Evolutionary conservation across 2,113 vertebrate genomes (phyloP), one percentile per base, ranked within the genome.

Genomic region (Probosciger aterrimus): DNA sequence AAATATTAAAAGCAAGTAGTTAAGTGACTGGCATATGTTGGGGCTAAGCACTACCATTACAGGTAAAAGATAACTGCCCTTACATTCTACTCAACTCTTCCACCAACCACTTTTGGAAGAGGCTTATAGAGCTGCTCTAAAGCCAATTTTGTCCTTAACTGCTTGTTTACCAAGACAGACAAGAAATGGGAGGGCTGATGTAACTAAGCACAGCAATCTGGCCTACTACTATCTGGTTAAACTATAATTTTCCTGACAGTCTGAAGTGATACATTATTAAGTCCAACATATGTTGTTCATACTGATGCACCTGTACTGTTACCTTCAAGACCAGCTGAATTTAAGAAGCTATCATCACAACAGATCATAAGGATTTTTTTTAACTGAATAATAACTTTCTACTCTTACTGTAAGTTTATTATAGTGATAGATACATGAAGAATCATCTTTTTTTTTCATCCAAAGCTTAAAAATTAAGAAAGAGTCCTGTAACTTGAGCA

Each of bases 11-110:
- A 60, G 43, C 46, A 69, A 70, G 63, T 12, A 71, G n/a, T 43
- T 85, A 80, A 49, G 22, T 18, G n/a, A 23, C 39, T 43, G 46
- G 28, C 14, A 52, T 18, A 16, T 0, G 0, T 1, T 30, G 20
- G 35, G 24, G 39, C 20, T 75, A 57, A 64, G 46, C 55, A 81
- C 18, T 28, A 79, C 43, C 27, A 5, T 18, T 30, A 77, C 59
- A 65, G 11, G 31, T 91, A 76, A 67, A 63, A 82, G 46, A 0
- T 13, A 90, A 90, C 18, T 11, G 17, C 35, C 20, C 13, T 41
- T 35, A 37, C 0, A 0, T 46, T 76, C 89, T 60, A 53, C 30
- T 41, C 8, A 69, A 64, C 47, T 64, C 33, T 81, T 90, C 39
- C 14, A 81, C 23, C 60, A 92, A 7, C 3, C 43, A 25, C 27